Conservation (phyloP, 2,113 vertebrate genomes). For the Ovis canadensis region DNA sequence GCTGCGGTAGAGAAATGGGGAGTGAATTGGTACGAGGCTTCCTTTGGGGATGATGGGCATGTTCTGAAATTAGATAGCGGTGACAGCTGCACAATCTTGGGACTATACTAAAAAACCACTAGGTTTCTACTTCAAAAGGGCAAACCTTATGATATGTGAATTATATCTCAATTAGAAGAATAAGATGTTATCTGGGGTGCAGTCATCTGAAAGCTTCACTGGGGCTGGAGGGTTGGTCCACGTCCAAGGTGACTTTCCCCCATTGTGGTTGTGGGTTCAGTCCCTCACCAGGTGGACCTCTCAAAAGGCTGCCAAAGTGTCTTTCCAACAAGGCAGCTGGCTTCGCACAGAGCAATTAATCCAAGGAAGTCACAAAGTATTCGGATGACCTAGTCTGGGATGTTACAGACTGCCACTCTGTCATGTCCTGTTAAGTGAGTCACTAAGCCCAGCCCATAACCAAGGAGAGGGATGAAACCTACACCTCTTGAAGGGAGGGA, state of each 20-base stretch:
- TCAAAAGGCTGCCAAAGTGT: not conserved
- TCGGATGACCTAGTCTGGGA: not conserved
- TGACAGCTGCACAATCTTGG: not conserved
- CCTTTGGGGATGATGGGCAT: not conserved
- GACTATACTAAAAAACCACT: not conserved
- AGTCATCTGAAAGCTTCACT: not conserved
- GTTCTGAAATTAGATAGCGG: not conserved
- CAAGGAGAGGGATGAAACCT: not conserved
- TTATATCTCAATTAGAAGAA: not conserved
- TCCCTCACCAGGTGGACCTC: not conserved
- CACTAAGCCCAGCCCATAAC: not conserved
- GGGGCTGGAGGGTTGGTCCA: not conserved
- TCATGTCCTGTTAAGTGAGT: not conserved
- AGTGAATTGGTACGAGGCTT: not conserved
- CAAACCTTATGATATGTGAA: not conserved
- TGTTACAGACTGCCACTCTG: not conserved
- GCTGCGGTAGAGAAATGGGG: not conserved
- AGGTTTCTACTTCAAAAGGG: not conserved
- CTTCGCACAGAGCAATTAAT: not conserved
- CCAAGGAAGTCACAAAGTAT: not conserved
- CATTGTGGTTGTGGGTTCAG: not conserved
- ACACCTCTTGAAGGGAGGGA: not conserved
- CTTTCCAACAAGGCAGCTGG: not conserved
- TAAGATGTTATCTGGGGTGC: not conserved
- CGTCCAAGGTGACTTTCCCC: not conserved